A percentile compares a stretch with the other conserved stretches of the same genome.
These are phyloP conservation scores for Chiridota heheva DNA, from an alignment of 35 echinoderm and acorn worm species.

Conservation along the genomic window DNA sequence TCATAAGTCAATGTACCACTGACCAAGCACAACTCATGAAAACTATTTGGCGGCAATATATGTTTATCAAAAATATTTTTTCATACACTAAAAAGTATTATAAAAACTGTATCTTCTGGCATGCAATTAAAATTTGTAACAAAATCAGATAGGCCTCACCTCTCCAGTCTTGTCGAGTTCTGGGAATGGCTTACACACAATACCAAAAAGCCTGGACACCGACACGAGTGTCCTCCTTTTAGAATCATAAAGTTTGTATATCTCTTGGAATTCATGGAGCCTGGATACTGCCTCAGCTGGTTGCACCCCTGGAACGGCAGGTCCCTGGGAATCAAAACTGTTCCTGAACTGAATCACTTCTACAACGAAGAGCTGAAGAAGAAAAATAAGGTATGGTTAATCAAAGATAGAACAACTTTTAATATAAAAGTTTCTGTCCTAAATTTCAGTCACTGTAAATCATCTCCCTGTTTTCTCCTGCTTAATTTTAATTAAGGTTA, in stretches of 20 bases:
- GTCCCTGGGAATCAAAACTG: conserved; percentile 98
- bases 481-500: too few relatives aligned
- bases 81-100: background rate
- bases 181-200: conserved; percentile 91
- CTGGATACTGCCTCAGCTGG: conserved; percentile 90
- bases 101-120: too few relatives aligned
- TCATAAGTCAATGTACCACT: too few relatives aligned
- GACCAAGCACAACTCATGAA: too few relatives aligned
- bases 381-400: conserved; percentile 13
- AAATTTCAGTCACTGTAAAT: too few relatives aligned
- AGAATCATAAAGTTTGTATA: conserved; percentile 93
- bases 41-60: background rate
- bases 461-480: too few relatives aligned
- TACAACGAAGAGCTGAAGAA: conserved; percentile 86
- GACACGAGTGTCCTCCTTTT: conserved; percentile 93
- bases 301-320: conserved; percentile 90
- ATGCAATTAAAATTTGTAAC: too few relatives aligned
- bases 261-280: conserved; percentile 94
- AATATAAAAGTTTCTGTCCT: too few relatives aligned
- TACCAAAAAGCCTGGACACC: conserved; percentile 95
- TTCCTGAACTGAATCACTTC: conserved; percentile 97
- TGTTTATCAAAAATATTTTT: background rate
- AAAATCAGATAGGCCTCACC: conserved; percentile 18
- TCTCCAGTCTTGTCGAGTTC: conserved; percentile 98
- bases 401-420: too few relatives aligned